phyloP scores from a whole-genome alignment of 2,797 vertebrate species.

The Neostethus bicornis region DNA sequence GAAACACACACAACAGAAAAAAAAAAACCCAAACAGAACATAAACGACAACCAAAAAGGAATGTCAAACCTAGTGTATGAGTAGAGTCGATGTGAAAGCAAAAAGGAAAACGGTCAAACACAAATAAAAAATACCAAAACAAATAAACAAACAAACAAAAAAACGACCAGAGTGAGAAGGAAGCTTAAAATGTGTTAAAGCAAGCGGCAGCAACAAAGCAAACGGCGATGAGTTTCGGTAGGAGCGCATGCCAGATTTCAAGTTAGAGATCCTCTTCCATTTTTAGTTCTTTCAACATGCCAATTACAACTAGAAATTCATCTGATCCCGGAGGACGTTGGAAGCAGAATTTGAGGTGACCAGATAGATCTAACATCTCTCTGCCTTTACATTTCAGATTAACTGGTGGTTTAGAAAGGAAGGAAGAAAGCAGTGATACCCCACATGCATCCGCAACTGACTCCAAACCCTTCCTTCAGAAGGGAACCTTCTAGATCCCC shows the following conservation, averaged over 20 bases:
- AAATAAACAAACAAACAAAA: conserved; percentile 53
- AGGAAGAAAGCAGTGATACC: conserved; percentile 33
- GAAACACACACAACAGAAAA: conserved; percentile 72
- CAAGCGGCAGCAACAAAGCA: conserved; percentile 73
- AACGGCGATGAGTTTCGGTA: conserved; percentile 53
- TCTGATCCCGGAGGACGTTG: conserved; percentile 40
- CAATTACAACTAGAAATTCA: conserved; percentile 54
- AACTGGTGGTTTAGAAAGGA: conserved; percentile 22
- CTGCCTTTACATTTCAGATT: conserved; percentile 28
- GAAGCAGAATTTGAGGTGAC: conserved; percentile 44
- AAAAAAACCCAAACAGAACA: conserved; percentile 65
- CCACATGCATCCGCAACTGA: conserved; percentile 52
- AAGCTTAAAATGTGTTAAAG: conserved; percentile 73
- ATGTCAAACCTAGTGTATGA: conserved; percentile 47
- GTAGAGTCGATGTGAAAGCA: conserved; percentile 42
- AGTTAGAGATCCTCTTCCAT: conserved; percentile 23
- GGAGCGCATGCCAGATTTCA: conserved; percentile 81
- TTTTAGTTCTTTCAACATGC: conserved; percentile 64
- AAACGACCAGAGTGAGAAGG: conserved; percentile 58
- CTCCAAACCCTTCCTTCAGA: conserved; percentile 9
- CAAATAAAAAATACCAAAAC: conserved; percentile 41
- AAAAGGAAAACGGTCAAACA: conserved; percentile 42
- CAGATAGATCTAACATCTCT: conserved; percentile 22
- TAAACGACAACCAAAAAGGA: conserved; percentile 59
- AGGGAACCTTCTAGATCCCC: conserved; percentile 3